A percentile compares a stretch with the other conserved stretches of the same genome.
These are phyloP conservation scores for Diachrysia chrysitis DNA, from an alignment of 2,888 invertebrate genomes.

Conservation along the genomic window DNA sequence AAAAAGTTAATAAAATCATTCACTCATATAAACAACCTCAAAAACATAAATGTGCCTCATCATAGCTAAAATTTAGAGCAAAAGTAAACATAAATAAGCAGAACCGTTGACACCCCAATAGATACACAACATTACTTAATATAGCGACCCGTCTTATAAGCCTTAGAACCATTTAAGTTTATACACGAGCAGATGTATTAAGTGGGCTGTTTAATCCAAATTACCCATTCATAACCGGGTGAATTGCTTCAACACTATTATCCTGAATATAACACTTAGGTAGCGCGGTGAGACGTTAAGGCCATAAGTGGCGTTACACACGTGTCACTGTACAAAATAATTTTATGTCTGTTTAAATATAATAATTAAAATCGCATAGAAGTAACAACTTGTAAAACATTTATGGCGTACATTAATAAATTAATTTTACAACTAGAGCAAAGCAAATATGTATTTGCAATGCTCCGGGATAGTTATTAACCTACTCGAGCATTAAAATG, in stretches of 20 bases:
- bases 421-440: not conserved
- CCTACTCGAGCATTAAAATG: not conserved
- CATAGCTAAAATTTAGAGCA: not conserved
- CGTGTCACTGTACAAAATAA: not conserved
- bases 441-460: not conserved
- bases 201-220: constrained; percentile 35
- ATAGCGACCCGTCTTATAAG: not conserved
- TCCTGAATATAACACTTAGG: constrained; percentile 20
- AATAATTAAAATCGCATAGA: too few species aligned
- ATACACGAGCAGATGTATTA: constrained; percentile 28
- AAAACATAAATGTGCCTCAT: too few species aligned
- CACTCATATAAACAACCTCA: too few species aligned
- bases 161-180: constrained; percentile 21
- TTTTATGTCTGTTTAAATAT: not conserved
- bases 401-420: too few species aligned
- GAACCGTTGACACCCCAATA: not conserved
- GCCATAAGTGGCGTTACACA: constrained; percentile 10
- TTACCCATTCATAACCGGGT: constrained; percentile 34
- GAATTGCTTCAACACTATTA: constrained; percentile 36
- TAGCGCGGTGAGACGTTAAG: constrained; percentile 7
- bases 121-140: constrained; percentile 1
- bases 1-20: too few species aligned
- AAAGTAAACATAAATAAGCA: not conserved
- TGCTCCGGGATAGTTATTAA: not conserved
- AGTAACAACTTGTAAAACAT: too few species aligned